These are phyloP conservation scores for Pungitius pungitius DNA, from an alignment of 2,113 vertebrate species.

Conservation along the genomic window DNA sequence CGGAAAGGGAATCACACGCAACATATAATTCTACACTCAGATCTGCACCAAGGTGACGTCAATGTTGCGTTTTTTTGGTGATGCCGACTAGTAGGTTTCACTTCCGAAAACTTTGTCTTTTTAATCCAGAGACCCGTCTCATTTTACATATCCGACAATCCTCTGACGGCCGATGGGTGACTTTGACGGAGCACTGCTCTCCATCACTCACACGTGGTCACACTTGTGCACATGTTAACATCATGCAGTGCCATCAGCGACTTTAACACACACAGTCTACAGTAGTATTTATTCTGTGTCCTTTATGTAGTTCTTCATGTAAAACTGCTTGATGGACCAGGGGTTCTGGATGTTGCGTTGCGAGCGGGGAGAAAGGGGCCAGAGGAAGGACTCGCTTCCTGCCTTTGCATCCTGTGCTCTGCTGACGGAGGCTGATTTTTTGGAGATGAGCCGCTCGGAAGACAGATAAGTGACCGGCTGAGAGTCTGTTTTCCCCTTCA, in stretches of 20 bases:
- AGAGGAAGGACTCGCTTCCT: constrained; percentile 78
- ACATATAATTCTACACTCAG: constrained; percentile 12
- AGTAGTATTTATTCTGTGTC: background rate
- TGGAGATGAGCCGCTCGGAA: constrained; percentile 45
- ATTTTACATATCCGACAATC: background rate
- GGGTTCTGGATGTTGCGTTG: constrained; percentile 1
- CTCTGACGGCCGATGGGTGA: background rate
- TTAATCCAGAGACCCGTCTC: background rate
- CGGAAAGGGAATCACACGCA: constrained; percentile 1
- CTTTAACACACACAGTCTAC: background rate
- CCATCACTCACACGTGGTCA: too few relatives aligned
- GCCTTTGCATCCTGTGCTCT: constrained; percentile 69
- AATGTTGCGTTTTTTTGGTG: background rate
- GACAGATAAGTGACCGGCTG: constrained; percentile 43
- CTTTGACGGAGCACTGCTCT: background rate
- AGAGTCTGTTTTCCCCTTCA: constrained; percentile 44
- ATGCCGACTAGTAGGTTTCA: constrained; percentile 27
- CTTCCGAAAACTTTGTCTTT: constrained; percentile 31
- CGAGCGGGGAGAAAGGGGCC: constrained; percentile 34
- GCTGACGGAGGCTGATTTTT: constrained; percentile 71
- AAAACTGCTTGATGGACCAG: background rate
- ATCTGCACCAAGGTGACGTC: constrained; percentile 41
- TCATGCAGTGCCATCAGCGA: background rate
- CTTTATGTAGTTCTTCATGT: background rate
- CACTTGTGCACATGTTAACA: background rate